These are phyloP conservation scores for Paraplagusia blochii DNA, from an alignment of 2,113 vertebrate genomes.

Conservation along the genomic window DNA sequence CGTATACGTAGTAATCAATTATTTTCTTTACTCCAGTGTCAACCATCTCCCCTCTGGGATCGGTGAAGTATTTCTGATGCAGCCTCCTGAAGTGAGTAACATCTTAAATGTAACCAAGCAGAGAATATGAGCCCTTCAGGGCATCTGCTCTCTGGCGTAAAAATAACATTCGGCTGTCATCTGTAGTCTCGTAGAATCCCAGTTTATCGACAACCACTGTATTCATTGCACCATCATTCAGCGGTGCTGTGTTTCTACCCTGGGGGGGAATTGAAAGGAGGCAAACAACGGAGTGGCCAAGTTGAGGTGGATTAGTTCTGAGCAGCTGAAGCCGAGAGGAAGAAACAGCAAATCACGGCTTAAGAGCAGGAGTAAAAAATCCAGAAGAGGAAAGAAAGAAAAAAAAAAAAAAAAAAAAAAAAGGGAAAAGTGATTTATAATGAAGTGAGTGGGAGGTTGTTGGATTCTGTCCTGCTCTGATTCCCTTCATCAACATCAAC, in stretches of 20 bases:
- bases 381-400: constrained; percentile 11
- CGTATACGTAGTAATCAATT: no score
- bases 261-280: constrained; percentile 13
- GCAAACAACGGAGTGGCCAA: constrained; percentile 1
- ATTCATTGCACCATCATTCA: constrained; percentile 2
- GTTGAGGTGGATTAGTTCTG: constrained; percentile 32
- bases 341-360: constrained; percentile 31
- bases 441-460: constrained; percentile 46
- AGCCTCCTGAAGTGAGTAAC: no score
- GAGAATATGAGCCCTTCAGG: not conserved
- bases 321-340: constrained; percentile 18
- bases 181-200: not conserved
- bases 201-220: not conserved
- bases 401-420: constrained; percentile 12
- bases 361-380: constrained; percentile 38
- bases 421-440: constrained; percentile 26
- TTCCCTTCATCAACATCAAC: constrained; percentile 47
- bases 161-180: not conserved
- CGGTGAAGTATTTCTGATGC: no score
- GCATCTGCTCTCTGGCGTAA: no score
- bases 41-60: no score
- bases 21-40: no score
- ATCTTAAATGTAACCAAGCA: no score
- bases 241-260: not conserved
- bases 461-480: constrained; percentile 35